Base-by-base conservation (phyloP, 2,113 vertebrate genomes). In the Gallinago undulata region DNA sequence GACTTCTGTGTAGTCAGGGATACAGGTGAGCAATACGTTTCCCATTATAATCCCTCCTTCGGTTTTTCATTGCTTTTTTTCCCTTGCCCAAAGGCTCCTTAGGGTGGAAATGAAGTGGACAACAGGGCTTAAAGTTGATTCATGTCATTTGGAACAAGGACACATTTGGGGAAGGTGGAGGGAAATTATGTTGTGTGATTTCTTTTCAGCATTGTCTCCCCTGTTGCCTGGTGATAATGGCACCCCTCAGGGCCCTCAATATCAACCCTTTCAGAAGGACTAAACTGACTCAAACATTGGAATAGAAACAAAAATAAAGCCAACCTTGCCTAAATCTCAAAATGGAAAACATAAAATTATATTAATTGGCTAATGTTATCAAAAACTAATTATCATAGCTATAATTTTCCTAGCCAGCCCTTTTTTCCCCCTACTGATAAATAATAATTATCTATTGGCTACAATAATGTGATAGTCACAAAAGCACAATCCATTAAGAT, bases 371-470 rank as follows among this genome's bases (percentile, higher is more conserved):
- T 94, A 85, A 96, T 94, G 84, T 70, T 53, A 91, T 94, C 77
- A 96, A 96, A 96, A 96, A 78, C 81, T 87, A 94, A 96, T 96
- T 95, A 95, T 87, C 92, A 96, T 91, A 73, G 80, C 95, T 96
- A 51, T 94, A 96, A 96, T 97, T 96, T 96, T 96, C 91, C 70
- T 79, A 87, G 77, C 55, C 92, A 85, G 74, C 63, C 90, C 67
- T 35, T 70, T 80, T 83, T 79, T 78, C 13, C 60, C 73, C 56
- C 87, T 79, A 74, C 84, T 92, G 87, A 92, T 95, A 97, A 97
- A 97, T 94, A 97, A 94, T 96, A 96, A 96, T 97, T 95, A 97
- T 94, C 91, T 87, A 94, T 96, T 91, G 94, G 91, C 94, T 96
- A 96, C 95, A 94, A 83, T 89, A 89, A 94, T 35, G 62, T 37